phyloP scores from a whole-genome alignment of 2,888 invertebrate genomes.

The Lasioglossum leucozonium region DNA sequence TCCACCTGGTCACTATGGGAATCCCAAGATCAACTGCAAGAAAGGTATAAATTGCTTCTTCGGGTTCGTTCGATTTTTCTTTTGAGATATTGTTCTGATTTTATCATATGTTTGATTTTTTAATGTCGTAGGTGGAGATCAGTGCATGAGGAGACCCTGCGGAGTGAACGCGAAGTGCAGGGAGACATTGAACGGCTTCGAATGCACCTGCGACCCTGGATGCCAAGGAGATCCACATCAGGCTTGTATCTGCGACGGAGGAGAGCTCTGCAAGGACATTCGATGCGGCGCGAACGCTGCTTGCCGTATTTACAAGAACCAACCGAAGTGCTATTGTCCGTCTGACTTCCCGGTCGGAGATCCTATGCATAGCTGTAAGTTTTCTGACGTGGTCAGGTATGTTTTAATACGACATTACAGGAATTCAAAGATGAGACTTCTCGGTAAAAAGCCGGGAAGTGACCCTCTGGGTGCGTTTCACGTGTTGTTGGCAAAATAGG shows the following conservation, averaged over 20 bases:
- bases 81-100: neutral
- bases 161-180: conserved; percentile 93
- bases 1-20: conserved; percentile 90
- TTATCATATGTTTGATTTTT: neutral
- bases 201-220: conserved; percentile 92
- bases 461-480: no score
- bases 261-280: conserved; percentile 91
- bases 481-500: no score
- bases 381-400: neutral
- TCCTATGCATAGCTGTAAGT: conserved; percentile 94
- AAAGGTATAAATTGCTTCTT: conserved; percentile 83
- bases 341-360: conserved; percentile 93
- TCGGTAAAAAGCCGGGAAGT: no score
- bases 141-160: conserved; percentile 93
- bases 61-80: neutral
- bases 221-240: conserved; percentile 93
- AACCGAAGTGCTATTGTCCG: conserved; percentile 94
- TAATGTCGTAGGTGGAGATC: conserved; percentile 86
- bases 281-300: conserved; percentile 93
- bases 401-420: neutral
- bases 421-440: neutral
- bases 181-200: conserved; percentile 91
- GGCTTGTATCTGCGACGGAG: conserved; percentile 91
- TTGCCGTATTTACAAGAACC: conserved; percentile 89
- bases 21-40: conserved; percentile 89